A percentile compares a stretch with the other conserved stretches of the same genome.
phyloP scores from a whole-genome alignment of 1,140 invertebrate genomes.

The Agraylea sexmaculata region DNA sequence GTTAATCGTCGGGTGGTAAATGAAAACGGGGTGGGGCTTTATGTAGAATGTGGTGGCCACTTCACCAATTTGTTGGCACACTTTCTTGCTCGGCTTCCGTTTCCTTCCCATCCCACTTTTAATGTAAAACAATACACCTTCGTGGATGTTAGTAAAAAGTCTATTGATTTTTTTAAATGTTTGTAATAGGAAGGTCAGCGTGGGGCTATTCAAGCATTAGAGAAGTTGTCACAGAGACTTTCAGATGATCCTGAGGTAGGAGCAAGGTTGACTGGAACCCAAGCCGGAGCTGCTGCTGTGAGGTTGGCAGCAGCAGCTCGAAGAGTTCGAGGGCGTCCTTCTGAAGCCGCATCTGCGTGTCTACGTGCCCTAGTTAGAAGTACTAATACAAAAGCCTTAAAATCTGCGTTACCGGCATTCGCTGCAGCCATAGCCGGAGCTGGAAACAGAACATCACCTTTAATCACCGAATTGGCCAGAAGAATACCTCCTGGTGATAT shows the following conservation, averaged over 20 bases:
- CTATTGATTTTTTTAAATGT: neutral
- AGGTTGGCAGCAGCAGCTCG: constrained; percentile 8
- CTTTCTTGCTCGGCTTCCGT: neutral
- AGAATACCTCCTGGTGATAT: constrained; percentile 45
- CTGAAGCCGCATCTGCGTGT: constrained; percentile 7
- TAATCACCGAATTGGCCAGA: constrained; percentile 11
- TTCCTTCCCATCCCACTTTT: too few relatives aligned
- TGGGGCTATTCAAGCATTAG: constrained; percentile 13
- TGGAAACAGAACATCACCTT: constrained; percentile 3
- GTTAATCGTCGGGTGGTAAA: constrained; percentile 6
- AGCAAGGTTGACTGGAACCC: constrained; percentile 2
- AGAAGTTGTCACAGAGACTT: constrained; percentile 10
- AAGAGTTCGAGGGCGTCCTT: constrained; percentile 11
- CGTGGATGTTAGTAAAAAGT: neutral
- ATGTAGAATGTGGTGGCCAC: neutral
- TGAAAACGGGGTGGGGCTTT: neutral
- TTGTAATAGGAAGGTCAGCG: constrained; percentile 15
- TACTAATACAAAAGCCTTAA: constrained; percentile 5
- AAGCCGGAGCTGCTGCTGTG: constrained; percentile 6
- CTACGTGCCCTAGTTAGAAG: constrained; percentile 6
- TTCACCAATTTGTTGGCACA: constrained; percentile 3
- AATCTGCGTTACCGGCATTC: constrained; percentile 10
- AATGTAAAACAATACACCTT: too few relatives aligned
- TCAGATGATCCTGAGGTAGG: constrained; percentile 5
- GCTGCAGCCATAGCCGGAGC: constrained; percentile 9